Percentiles rank a stretch among this genome's conserved stretches.
These are phyloP conservation scores for Xestia xanthographa DNA, from an alignment of 2,888 invertebrate species.

Conservation along the genomic window DNA sequence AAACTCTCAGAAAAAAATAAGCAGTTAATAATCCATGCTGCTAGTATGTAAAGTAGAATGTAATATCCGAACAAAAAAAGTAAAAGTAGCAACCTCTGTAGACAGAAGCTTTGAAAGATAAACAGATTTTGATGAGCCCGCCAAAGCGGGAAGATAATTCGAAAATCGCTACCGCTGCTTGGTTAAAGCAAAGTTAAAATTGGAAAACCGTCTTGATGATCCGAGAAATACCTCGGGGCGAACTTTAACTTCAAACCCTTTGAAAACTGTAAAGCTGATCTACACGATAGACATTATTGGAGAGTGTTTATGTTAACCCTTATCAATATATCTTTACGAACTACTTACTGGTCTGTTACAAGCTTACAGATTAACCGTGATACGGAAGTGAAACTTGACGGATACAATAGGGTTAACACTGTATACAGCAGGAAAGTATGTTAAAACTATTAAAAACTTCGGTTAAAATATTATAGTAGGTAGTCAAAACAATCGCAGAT, in stretches of 20 bases:
- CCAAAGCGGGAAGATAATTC: conserved; percentile 86
- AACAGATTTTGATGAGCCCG: conserved; percentile 83
- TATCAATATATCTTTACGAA: conserved; percentile 77
- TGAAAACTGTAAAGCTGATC: conserved; percentile 85
- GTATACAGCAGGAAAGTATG: neutral
- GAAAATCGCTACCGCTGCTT: conserved; percentile 83
- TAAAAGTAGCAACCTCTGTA: conserved; percentile 65
- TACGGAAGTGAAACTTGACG: conserved; percentile 43
- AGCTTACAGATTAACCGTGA: conserved; percentile 60
- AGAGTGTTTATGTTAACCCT: conserved; percentile 82
- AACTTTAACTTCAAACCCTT: conserved; percentile 85
- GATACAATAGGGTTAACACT: conserved; percentile 18
- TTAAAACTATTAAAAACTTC: conserved; percentile 9
- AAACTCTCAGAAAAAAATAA: conserved; percentile 33
- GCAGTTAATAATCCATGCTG: conserved; percentile 42
- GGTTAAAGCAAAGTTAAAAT: conserved; percentile 85
- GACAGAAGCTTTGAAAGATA: conserved; percentile 78
- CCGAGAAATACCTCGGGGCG: conserved; percentile 86
- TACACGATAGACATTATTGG: conserved; percentile 81
- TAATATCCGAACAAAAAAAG: conserved; percentile 65
- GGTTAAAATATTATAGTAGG: neutral
- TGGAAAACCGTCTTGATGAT: conserved; percentile 87
- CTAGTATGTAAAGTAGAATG: conserved; percentile 53
- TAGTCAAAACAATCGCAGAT: conserved; percentile 58
- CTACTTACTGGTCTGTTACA: conserved; percentile 69